Evolutionary conservation across 1,140 invertebrate genomes (phyloP).

Genomic region (Pseudoatta argentina): DNA sequence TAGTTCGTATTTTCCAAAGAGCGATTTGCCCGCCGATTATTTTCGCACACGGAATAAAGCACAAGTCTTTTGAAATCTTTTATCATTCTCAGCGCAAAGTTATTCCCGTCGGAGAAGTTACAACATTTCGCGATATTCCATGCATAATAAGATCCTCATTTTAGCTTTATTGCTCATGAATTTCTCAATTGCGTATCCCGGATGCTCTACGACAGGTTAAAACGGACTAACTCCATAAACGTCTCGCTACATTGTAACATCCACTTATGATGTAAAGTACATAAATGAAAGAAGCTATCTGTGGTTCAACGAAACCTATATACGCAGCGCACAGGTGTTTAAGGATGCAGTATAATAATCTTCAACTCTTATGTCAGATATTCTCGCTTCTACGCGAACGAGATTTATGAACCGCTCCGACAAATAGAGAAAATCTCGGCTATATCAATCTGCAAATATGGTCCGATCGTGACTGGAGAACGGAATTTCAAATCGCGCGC

Average conservation of each 20-base stretch:
- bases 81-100: not conserved
- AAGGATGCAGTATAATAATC: not conserved
- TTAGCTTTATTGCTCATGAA: conserved; percentile 47
- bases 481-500: conserved; percentile 31
- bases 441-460: conserved; percentile 26
- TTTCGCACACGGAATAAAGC: not conserved
- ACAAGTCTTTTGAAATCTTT: not conserved
- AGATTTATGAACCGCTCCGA: not conserved
- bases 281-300: not conserved
- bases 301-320: not conserved
- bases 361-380: not conserved
- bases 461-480: not conserved
- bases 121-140: not conserved
- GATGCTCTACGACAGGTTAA: not conserved
- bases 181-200: conserved; percentile 34
- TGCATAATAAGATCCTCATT: conserved; percentile 27
- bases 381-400: not conserved
- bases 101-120: conserved; percentile 10
- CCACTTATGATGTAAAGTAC: not conserved
- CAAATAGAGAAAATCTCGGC: not conserved
- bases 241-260: not conserved
- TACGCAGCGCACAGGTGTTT: not conserved
- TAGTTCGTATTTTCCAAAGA: not conserved
- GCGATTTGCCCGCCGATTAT: conserved; percentile 15
- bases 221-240: not conserved